Base-by-base conservation (phyloP, 2,888 invertebrate genomes). In the Chrysotoxum bicinctum region DNA sequence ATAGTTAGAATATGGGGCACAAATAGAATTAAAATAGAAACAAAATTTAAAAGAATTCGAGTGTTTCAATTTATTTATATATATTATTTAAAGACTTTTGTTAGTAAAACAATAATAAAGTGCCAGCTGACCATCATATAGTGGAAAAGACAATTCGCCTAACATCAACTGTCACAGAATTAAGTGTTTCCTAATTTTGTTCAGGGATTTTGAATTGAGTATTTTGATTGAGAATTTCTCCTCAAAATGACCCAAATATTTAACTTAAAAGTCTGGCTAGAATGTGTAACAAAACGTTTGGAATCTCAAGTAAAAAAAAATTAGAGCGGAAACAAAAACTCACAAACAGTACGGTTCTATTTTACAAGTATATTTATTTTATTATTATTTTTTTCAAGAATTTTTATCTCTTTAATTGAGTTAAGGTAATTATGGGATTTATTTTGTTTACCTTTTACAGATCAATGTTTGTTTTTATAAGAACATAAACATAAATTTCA, bases 161-260 rank as follows among this genome's bases (percentile, higher is more conserved):
- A 62, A 23, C 6, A 62, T 43, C 43, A 62, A 62, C 43, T 26
- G 60, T 62, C 60, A 62, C 10, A 26, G 56, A 32, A 73, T 68
- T 82, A 73, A 82, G 72, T 77, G 77, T 21, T 72, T 73, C 68
- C 43, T 58, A 21, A 37, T 8, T 37, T 58, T 35, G 3, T 56
- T 56, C 26, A 19, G 12, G 12, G 19, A 70, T 40, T 50, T 48
- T 7, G 16, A 40, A 32, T 73, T 66, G 19, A 30, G 14, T 16
- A 56, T 73, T 66, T 64, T 37, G 21, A 10, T 32, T 12, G 14
- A 43, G 48, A 19, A 35, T n/a, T 21, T 26, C 19, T 26, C 30
- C 60, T 60, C 43, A 3, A 48, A 69, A 74, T 83, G 82, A 83
- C 82, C 82, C 62, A 78, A 83, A 83, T 78, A 72, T 54, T 68